These are phyloP conservation scores for Trogon melanurus DNA, from an alignment of 2,113 vertebrate genomes.

Conservation along the genomic window DNA sequence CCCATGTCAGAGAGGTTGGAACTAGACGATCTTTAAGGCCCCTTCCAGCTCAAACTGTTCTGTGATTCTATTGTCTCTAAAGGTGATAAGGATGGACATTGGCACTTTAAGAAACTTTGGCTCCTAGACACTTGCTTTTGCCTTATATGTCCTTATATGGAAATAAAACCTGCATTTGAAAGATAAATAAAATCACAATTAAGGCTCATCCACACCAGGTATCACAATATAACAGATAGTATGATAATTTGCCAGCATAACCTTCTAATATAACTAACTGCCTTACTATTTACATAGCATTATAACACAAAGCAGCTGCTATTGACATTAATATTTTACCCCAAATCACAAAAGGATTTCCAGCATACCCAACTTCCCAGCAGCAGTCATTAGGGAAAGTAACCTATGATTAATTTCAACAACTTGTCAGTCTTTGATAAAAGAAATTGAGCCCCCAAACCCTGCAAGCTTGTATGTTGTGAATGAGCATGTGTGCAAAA, in stretches of 20 bases:
- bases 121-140: not conserved
- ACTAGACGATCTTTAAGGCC: no score
- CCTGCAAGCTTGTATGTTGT: not conserved
- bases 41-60: no score
- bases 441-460: not conserved
- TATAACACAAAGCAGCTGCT: not conserved
- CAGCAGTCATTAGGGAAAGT: not conserved
- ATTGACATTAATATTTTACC: not conserved
- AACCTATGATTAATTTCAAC: slow-evolving; percentile 32
- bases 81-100: not conserved
- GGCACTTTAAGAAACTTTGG: not conserved
- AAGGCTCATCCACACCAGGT: not conserved
- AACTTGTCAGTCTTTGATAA: not conserved
- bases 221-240: not conserved
- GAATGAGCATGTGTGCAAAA: not conserved
- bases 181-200: not conserved
- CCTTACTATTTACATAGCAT: not conserved
- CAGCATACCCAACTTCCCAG: not conserved
- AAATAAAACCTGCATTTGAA: not conserved
- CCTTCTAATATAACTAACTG: not conserved
- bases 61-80: not conserved
- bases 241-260: not conserved
- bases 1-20: no score
- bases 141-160: not conserved
- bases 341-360: not conserved